phyloP scores from a whole-genome alignment of 2,797 vertebrate genomes.

The Adelosebastes latens region DNA sequence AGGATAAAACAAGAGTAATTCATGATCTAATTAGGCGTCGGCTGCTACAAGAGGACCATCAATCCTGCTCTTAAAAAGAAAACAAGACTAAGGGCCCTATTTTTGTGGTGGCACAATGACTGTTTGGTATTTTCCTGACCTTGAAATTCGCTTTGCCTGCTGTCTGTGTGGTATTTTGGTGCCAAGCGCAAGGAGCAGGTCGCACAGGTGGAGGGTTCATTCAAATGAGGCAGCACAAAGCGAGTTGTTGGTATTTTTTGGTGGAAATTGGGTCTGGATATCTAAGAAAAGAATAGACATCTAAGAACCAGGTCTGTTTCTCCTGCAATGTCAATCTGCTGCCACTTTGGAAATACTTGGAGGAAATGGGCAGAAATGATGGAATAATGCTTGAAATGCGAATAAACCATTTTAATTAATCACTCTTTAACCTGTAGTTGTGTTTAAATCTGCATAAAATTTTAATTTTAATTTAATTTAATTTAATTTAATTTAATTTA shows the following conservation, averaged over 20 bases:
- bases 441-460: not conserved
- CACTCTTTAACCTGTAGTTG: not conserved
- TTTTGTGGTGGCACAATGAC: not conserved
- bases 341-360: not conserved
- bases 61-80: conserved; percentile 10
- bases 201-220: not conserved
- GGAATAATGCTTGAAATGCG: not conserved
- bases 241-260: not conserved
- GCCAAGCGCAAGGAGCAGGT: not conserved
- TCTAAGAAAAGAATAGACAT: not conserved
- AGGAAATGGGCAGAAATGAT: not conserved
- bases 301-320: not conserved
- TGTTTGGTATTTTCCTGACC: not conserved
- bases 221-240: not conserved
- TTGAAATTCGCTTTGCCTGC: not conserved
- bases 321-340: not conserved
- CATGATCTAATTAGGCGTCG: conserved; percentile 4
- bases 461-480: too few species aligned
- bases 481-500: too few species aligned
- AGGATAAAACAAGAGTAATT: conserved; percentile 14
- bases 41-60: not conserved
- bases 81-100: not conserved
- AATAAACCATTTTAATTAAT: not conserved
- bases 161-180: not conserved
- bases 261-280: not conserved